These are phyloP conservation scores for Xestia rhomboidea DNA, from an alignment of 2,888 invertebrate genomes.

Conservation along the genomic window DNA sequence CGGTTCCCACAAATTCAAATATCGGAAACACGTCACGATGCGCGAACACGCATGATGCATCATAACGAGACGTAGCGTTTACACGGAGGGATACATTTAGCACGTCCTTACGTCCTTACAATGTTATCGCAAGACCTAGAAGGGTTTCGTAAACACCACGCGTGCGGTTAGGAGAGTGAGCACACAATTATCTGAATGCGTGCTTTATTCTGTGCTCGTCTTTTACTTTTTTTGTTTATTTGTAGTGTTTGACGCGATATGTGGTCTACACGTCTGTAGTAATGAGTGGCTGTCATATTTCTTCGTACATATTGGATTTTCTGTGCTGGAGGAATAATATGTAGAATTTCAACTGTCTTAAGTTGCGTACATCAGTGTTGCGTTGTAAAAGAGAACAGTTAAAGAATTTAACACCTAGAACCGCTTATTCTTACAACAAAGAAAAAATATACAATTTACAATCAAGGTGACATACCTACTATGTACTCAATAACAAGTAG, in stretches of 20 bases:
- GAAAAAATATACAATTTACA: constrained; percentile 10
- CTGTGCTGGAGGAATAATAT: neutral
- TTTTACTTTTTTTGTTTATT: constrained; percentile 27
- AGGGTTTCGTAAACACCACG: constrained; percentile 66
- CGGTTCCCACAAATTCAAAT: constrained; percentile 57
- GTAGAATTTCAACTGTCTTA: neutral
- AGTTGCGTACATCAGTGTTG: neutral
- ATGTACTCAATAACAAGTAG: constrained; percentile 8
- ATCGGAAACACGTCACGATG: constrained; percentile 63
- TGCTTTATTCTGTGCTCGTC: constrained; percentile 28
- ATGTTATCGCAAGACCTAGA: constrained; percentile 67
- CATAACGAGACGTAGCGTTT: constrained; percentile 63
- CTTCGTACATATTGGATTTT: constrained; percentile 21
- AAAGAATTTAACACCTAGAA: constrained; percentile 2
- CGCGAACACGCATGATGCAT: constrained; percentile 65
- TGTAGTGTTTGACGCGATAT: constrained; percentile 29
- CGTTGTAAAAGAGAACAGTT: neutral
- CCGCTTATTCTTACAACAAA: neutral
- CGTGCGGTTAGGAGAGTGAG: constrained; percentile 54
- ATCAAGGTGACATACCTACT: constrained; percentile 10
- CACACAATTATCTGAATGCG: constrained; percentile 59
- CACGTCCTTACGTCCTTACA: constrained; percentile 72
- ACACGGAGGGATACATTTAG: constrained; percentile 67
- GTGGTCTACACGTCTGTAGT: constrained; percentile 32
- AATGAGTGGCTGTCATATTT: constrained; percentile 32